Conservation (phyloP, 2,888 invertebrate genomes). For the Seladonia tumulorum region DNA sequence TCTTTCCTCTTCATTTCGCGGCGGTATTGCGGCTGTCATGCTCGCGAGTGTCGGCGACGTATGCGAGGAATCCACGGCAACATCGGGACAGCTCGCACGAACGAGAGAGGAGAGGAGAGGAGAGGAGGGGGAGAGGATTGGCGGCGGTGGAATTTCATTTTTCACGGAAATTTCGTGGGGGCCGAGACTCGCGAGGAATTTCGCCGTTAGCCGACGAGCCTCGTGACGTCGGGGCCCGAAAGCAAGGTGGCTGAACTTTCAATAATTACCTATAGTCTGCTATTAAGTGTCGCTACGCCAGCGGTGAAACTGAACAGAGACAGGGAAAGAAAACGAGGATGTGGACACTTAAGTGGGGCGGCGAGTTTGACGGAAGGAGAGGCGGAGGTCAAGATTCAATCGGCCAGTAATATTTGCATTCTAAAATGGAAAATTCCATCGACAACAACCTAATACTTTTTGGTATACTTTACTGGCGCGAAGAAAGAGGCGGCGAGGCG, state of each 20-base stretch:
- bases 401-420: too few relatives aligned
- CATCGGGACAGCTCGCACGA: background rate
- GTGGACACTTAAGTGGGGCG: too few relatives aligned
- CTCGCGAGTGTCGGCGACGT: constrained; percentile 31
- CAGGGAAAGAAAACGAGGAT: too few relatives aligned
- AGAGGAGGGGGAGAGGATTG: background rate
- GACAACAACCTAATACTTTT: too few relatives aligned
- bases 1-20: constrained; percentile 39
- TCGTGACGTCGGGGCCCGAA: background rate
- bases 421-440: too few relatives aligned
- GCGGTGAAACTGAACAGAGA: too few relatives aligned
- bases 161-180: constrained; percentile 61
- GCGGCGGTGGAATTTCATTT: constrained; percentile 68
- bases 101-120: background rate
- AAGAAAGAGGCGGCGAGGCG: background rate
- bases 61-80: constrained; percentile 37
- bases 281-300: background rate
- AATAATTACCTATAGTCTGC: background rate
- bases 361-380: too few relatives aligned
- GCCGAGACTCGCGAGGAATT: constrained; percentile 33
- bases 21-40: constrained; percentile 34
- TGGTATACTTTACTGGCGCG: too few relatives aligned
- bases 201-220: background rate
- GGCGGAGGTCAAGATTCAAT: too few relatives aligned
- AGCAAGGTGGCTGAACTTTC: background rate